Percentiles rank a stretch among this genome's conserved stretches.
These are phyloP conservation scores for Aleiodes sp. DNA, from an alignment of 1,140 invertebrate species.

Conservation along the genomic window DNA sequence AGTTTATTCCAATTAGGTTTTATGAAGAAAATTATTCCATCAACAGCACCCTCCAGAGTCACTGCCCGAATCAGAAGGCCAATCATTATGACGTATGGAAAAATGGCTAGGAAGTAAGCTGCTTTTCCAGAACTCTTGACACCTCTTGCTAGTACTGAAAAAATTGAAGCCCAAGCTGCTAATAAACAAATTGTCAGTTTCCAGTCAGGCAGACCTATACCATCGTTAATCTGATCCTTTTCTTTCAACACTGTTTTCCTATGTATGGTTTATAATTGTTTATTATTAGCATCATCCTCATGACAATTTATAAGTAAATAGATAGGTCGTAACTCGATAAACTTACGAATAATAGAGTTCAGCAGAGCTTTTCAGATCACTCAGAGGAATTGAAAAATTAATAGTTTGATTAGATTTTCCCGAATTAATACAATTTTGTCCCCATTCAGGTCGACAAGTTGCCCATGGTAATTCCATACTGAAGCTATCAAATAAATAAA, in stretches of 20 bases:
- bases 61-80: constrained; percentile 72
- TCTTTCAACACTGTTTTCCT: constrained; percentile 71
- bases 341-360: constrained; percentile 73
- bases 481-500: constrained; percentile 78
- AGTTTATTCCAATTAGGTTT: constrained; percentile 76
- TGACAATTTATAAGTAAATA: too few relatives aligned
- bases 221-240: constrained; percentile 68
- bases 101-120: constrained; percentile 78
- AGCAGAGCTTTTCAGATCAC: constrained; percentile 64
- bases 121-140: constrained; percentile 74
- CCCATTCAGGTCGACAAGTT: constrained; percentile 73
- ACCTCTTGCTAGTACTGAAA: constrained; percentile 72
- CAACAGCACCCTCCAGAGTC: constrained; percentile 70
- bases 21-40: constrained; percentile 77
- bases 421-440: constrained; percentile 57
- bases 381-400: constrained; percentile 38
- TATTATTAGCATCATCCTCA: neutral
- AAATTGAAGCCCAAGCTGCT: constrained; percentile 77
- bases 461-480: constrained; percentile 74
- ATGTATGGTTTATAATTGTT: constrained; percentile 20
- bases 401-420: constrained; percentile 49
- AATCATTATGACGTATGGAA: constrained; percentile 78
- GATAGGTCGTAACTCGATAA: constrained; percentile 11
- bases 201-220: constrained; percentile 73
- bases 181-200: constrained; percentile 75